Base-by-base conservation (phyloP, 2,113 vertebrate species). In the Coregonus clupeaformis region DNA sequence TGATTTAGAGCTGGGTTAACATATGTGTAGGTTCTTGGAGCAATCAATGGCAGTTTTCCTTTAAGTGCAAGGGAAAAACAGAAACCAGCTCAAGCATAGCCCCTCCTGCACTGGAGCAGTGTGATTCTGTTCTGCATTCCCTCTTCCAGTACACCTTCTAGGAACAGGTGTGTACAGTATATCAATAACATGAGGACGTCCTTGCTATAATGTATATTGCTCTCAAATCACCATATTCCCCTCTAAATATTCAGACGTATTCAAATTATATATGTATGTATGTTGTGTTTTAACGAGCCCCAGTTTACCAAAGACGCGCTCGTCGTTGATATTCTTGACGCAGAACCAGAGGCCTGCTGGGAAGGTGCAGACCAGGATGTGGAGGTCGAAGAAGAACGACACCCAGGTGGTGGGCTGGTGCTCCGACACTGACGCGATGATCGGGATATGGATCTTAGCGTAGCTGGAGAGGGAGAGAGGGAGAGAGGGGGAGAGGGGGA, bases 371-470 rank as follows among this genome's bases (percentile, higher is more conserved):
- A 99, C 97, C 90, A 99, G 94, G 93, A 99, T 99, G 93, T 99
- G 98, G 71, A 99, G 97, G 93, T 99, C 98, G 87, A 99, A 99
- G 94, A 99, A 99, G 94, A 99, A 99, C 86, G 97, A 98, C 77
- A 99, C 97, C 97, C 97, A 99, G 64, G 97, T 98, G 69, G 97
- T 99, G 81, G 96, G 98, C 80, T 99, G 98, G 93, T 99, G 98
- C 88, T 99, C 98, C 45, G 98, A 99, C 82, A 99, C 97, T 0
- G 98, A 99, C 47, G 98, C 98, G 84, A 99, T 99, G 92, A 99
- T 99, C 83, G 98, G 98, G 91, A 99, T 99, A 93, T 99, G 98
- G 93, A 99, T 98, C 94, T 99, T 99, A 80, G 98, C 98, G 78
- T 99, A 99, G 91, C 98, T 99, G 91, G 77, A 83, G 49, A 59